phyloP scores from a whole-genome alignment of 1,140 invertebrate genomes.

The Ditylenchus dipsaci region DNA sequence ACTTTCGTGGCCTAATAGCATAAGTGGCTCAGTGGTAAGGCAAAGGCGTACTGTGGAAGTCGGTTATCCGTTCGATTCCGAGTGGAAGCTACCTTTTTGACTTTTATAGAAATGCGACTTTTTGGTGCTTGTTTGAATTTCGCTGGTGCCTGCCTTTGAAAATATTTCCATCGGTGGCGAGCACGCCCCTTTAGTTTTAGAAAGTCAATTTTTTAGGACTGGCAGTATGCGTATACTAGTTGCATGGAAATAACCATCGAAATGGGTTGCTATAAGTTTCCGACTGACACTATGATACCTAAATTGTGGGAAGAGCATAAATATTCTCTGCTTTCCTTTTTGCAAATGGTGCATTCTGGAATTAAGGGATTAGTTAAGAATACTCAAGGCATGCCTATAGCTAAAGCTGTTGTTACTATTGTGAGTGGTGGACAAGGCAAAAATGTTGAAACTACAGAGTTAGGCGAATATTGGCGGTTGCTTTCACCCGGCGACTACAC shows the following conservation, averaged over 20 bases:
- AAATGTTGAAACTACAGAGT: slow-evolving; percentile 66
- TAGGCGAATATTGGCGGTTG: slow-evolving; percentile 89
- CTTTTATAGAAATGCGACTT: no score
- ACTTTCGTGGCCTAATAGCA: no score
- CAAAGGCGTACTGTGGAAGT: no score
- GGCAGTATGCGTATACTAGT: slow-evolving; percentile 86
- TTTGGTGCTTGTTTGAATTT: no score
- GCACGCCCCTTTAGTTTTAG: slow-evolving; percentile 68
- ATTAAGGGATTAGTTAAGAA: slow-evolving; percentile 79
- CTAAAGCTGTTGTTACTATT: slow-evolving; percentile 71
- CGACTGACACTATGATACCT: slow-evolving; percentile 69
- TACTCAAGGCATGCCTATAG: slow-evolving; percentile 66
- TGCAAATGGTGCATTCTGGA: slow-evolving; percentile 82
- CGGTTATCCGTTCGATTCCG: no score
- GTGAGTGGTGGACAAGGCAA: slow-evolving; percentile 68
- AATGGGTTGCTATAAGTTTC: slow-evolving; percentile 87
- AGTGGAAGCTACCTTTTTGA: no score
- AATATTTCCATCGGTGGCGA: no score
- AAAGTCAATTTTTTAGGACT: slow-evolving; percentile 77
- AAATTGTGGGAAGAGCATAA: slow-evolving; percentile 82
- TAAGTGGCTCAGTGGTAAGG: no score
- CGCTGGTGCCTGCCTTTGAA: no score
- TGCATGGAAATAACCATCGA: slow-evolving; percentile 92
- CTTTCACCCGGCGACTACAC: slow-evolving; percentile 80
- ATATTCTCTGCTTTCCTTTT: slow-evolving; percentile 75